Base-by-base conservation (phyloP, 2,888 invertebrate genomes). In the Eutolmus rufibarbis region DNA sequence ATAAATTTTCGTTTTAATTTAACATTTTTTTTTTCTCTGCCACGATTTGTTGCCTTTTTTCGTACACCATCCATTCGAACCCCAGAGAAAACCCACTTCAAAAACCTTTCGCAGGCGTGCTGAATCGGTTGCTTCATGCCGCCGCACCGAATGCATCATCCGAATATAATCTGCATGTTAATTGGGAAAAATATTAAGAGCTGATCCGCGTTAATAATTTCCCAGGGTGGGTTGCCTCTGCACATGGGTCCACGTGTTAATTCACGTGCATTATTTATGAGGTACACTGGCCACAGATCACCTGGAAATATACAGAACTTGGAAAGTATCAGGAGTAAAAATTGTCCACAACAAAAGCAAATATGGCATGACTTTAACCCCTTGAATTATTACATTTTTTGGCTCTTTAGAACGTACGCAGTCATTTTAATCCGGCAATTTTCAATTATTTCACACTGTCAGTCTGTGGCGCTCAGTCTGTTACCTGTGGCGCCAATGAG, bases 111-210 rank as follows among this genome's bases (percentile, higher is more conserved):
- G 74, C 31, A n/a, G 81, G 12, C 56, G 7, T 2, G n/a, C 16
- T 31, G 19, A 23, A 57, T 19, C 9, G 57, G 23, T 23, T 57
- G 56, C 57, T 23, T 66, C 12, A 66, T 66, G 28, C 19, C 66
- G 19, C 57, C 66, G n/a, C n/a, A n/a, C 12, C 9, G 3, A 66
- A 66, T 23, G 66, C 66, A 66, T 9, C n/a, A 19, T 28, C 81
- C 37, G 46, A 81, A 82, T 34, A 66, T 34, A 57, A 82, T 82
- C 57, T 37, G 34, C 82, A 57, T 82, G 81, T 56, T 56, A 81
- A 81, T 81, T 81, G 82, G 37, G 66, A 66, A 82, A 82, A 82
- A 82, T 82, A 31, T 81, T 81, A 56, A 81, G 34, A 81, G 81
- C 56, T 28, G 31, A 76, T 81, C 16, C 56, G 34, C 51, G 51